phyloP scores from a whole-genome alignment of 2,113 vertebrate species.

The Apistogramma diplotaenia region DNA sequence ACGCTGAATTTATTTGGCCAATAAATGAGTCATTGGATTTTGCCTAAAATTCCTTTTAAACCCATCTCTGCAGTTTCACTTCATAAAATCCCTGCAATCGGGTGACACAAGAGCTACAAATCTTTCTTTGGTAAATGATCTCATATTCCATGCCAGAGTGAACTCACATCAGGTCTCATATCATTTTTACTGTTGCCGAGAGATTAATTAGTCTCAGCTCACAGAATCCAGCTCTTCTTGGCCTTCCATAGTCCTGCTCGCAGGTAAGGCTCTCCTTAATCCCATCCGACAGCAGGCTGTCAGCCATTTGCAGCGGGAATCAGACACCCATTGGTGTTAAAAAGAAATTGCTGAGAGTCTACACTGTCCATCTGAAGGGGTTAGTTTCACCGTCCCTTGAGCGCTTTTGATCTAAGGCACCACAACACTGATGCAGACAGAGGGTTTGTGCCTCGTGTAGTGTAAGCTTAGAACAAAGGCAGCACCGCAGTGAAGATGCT shows the following conservation, averaged over 20 bases:
- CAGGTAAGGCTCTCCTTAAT: slow-evolving; percentile 49
- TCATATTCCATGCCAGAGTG: slow-evolving; percentile 26
- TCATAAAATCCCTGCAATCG: neutral
- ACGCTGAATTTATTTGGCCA: neutral
- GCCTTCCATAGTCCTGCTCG: neutral
- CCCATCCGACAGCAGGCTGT: slow-evolving; percentile 55
- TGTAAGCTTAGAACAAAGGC: slow-evolving; percentile 8
- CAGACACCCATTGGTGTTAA: slow-evolving; percentile 42
- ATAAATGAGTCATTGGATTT: neutral
- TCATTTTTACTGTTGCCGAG: slow-evolving; percentile 41
- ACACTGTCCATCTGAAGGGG: slow-evolving; percentile 30
- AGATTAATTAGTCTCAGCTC: slow-evolving; percentile 44
- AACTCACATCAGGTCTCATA: slow-evolving; percentile 32
- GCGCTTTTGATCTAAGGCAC: slow-evolving; percentile 31
- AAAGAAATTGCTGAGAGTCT: slow-evolving; percentile 31
- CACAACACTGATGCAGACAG: slow-evolving; percentile 13
- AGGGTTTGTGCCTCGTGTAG: slow-evolving; percentile 4
- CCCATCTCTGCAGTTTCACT: neutral
- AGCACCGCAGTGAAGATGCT: neutral
- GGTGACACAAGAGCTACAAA: neutral
- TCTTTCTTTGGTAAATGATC: slow-evolving; percentile 38
- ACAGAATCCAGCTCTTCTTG: slow-evolving; percentile 8
- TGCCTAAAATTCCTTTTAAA: slow-evolving; percentile 1
- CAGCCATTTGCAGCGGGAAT: slow-evolving; percentile 51
- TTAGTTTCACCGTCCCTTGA: slow-evolving; percentile 10